Base-by-base conservation (phyloP, 2,797 vertebrate species). In the Enteromius trimaculatus region DNA sequence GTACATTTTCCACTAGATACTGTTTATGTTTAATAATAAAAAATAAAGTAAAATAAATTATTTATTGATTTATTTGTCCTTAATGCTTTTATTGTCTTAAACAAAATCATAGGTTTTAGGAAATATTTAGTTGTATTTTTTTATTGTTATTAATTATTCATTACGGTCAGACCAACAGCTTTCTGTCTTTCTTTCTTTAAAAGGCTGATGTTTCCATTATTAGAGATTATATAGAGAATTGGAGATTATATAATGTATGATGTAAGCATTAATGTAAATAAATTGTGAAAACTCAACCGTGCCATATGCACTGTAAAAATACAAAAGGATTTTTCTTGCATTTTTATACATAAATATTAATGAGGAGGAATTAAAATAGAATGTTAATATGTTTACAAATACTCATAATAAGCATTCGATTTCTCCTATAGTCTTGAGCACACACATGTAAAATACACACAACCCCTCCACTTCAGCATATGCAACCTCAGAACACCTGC, bases 401-500 rank as follows among this genome's bases (percentile, higher is more conserved):
- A 68, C 11, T 53, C 3, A 55, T n/a, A 26, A 55, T 3, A 80
- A 14, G 34, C 49, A 77, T 42, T 29, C 6, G 5, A 62, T 31
- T 17, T 65, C 29, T 66, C 53, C 37, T 69, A 64, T 64, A 31
- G 29, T 31, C 60, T 64, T 62, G 60, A 16, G 60, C 66, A 75
- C 47, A 62, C 26, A 47, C 65, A 82, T 72, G 51, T 71, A 51
- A 58, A 66, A 75, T 42, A 79, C 75, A 60, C 49, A 58, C 64
- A 66, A 31, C 74, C 34, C 62, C 68, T 34, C 23, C 83, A 81
- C 44, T 69, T 79, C 58, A 42, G 62, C 60, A 84, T 75, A 86
- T 85, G 81, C 77, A 85, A 87, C 78, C 87, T 89, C 87, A 89
- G 88, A 87, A 89, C 87, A 87, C 84, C 81, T 84, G 84, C 82